Conservation (phyloP, 2,113 vertebrate species). For the Montifringilla adamsi region DNA sequence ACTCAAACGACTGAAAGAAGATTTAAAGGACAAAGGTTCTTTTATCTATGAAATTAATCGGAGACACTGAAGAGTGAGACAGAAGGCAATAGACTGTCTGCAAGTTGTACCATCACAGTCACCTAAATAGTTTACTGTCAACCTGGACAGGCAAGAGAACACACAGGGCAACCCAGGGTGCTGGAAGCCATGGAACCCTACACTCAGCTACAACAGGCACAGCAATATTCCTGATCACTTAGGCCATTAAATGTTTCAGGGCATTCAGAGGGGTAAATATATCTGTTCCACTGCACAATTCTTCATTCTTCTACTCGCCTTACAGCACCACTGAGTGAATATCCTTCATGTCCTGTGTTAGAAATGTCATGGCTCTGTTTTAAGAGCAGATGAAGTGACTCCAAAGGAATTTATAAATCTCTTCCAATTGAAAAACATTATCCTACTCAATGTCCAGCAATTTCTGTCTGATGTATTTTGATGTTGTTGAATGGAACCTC, state of each 20-base stretch:
- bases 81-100: not conserved
- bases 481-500: not conserved
- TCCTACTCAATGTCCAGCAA: not conserved
- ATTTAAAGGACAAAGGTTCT: not conserved
- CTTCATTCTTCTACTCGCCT: not conserved
- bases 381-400: not conserved
- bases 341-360: not conserved
- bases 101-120: not conserved
- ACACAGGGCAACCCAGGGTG: not conserved
- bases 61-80: not conserved
- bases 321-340: not conserved
- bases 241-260: not conserved
- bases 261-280: not conserved
- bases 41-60: not conserved
- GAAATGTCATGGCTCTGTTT: not conserved
- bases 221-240: not conserved
- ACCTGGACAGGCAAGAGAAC: not conserved
- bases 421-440: not conserved
- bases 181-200: not conserved
- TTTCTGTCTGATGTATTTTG: not conserved
- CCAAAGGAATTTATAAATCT: not conserved
- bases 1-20: not conserved
- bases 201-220: not conserved
- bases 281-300: not conserved
- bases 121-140: not conserved